Percentiles rank a stretch among this genome's conserved stretches.
phyloP scores from a whole-genome alignment of 2,113 vertebrate species.

The Rhabdomys dilectus region DNA sequence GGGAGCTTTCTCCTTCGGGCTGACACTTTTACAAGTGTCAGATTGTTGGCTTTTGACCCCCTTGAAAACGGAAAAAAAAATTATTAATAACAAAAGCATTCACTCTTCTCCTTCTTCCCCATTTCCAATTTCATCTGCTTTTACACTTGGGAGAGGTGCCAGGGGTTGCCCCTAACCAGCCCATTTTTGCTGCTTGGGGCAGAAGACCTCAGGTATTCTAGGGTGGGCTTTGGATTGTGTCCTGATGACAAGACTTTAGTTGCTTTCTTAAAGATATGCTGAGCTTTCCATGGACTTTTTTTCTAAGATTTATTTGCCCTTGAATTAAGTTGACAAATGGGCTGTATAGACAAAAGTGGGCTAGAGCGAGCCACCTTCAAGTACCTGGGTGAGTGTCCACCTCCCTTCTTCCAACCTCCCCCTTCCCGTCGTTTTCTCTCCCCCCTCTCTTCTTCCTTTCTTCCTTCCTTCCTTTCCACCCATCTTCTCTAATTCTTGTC shows the following conservation, averaged over 20 bases:
- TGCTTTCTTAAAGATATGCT: background rate
- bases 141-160: background rate
- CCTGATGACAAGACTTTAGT: background rate
- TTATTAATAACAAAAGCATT: conserved; percentile 36
- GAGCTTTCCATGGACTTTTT: background rate
- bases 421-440: no score
- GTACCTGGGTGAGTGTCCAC: background rate
- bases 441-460: background rate
- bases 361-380: no score
- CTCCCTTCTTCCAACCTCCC: no score
- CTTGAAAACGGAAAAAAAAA: conserved; percentile 44
- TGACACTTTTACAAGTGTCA: conserved; percentile 87
- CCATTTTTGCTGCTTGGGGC: background rate
- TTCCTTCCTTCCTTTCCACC: no score
- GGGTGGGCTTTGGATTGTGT: background rate
- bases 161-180: background rate
- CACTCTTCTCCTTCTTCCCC: background rate
- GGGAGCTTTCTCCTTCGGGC: conserved; percentile 87
- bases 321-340: background rate
- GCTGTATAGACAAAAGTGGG: background rate
- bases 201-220: background rate
- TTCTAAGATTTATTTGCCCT: background rate
- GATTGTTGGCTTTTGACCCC: conserved; percentile 84
- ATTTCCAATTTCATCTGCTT: background rate
- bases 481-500: background rate